Percentiles rank a stretch among this genome's conserved stretches.
Evolutionary conservation across 2,113 vertebrate species (phyloP).

Genomic region (Eidolon helvum): DNA sequence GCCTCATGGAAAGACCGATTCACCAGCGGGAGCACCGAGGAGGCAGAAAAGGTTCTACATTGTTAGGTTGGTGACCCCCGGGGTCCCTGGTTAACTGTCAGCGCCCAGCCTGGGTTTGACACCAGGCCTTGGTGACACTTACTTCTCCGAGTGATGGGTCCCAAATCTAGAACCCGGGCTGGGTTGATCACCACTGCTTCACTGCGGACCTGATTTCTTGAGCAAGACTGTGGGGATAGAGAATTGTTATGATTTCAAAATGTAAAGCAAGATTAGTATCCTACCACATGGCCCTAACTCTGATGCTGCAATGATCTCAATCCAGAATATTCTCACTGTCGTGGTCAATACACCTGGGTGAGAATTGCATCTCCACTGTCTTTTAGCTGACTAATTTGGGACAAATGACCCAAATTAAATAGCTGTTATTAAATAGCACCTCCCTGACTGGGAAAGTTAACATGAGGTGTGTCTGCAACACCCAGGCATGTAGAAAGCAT

Average conservation of each 20-base stretch:
- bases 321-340: not conserved
- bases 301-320: not conserved
- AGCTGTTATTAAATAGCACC: not conserved
- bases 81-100: not conserved
- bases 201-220: not conserved
- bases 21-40: not conserved
- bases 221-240: conserved; percentile 51
- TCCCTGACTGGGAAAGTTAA: not conserved
- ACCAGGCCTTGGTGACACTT: not conserved
- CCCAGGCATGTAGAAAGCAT: not conserved
- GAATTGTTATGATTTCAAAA: not conserved
- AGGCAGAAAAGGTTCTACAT: not conserved
- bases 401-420: not conserved
- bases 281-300: not conserved
- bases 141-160: conserved; percentile 68
- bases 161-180: conserved; percentile 50
- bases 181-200: not conserved
- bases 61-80: not conserved
- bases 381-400: not conserved
- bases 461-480: not conserved
- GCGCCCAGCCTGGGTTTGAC: not conserved
- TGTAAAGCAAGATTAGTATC: not conserved
- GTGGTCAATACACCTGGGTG: not conserved
- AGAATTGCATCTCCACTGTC: not conserved
- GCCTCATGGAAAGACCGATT: not conserved